Conservation (phyloP, 2,113 vertebrate species). For the Neogobius melanostomus region DNA sequence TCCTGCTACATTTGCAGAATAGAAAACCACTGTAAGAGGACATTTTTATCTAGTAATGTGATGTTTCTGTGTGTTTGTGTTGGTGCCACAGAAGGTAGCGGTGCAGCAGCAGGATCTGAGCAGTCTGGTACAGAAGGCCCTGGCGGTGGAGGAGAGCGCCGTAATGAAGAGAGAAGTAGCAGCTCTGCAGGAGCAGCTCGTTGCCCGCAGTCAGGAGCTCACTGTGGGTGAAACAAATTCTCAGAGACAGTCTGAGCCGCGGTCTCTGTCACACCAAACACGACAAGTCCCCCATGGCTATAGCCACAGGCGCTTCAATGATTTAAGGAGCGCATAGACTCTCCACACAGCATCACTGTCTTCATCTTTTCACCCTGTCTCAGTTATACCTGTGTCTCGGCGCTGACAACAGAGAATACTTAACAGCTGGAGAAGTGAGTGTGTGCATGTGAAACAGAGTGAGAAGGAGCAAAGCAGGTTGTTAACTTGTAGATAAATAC, state of each 20-base stretch:
- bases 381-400: slow-evolving; percentile 36
- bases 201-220: slow-evolving; percentile 85
- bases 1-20: no score
- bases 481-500: slow-evolving; percentile 97
- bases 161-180: slow-evolving; percentile 83
- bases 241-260: slow-evolving; percentile 67
- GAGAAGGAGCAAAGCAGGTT: slow-evolving; percentile 77
- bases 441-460: slow-evolving; percentile 23
- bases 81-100: slow-evolving; percentile 73
- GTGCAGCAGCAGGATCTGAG: slow-evolving; percentile 84
- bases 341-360: slow-evolving; percentile 36
- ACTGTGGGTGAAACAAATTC: slow-evolving; percentile 83
- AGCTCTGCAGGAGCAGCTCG: slow-evolving; percentile 82
- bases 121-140: slow-evolving; percentile 76
- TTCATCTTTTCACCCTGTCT: slow-evolving; percentile 34
- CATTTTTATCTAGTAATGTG: background rate
- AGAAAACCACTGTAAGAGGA: no score
- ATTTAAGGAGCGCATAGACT: slow-evolving; percentile 60
- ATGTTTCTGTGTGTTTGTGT: slow-evolving; percentile 6
- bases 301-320: slow-evolving; percentile 82
- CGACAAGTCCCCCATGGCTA: slow-evolving; percentile 80
- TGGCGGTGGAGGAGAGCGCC: slow-evolving; percentile 75
- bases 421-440: slow-evolving; percentile 64
- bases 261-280: slow-evolving; percentile 79
- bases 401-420: slow-evolving; percentile 54